These are phyloP conservation scores for Stigmatopora nigra DNA, from an alignment of 2,113 vertebrate species.

Conservation along the genomic window DNA sequence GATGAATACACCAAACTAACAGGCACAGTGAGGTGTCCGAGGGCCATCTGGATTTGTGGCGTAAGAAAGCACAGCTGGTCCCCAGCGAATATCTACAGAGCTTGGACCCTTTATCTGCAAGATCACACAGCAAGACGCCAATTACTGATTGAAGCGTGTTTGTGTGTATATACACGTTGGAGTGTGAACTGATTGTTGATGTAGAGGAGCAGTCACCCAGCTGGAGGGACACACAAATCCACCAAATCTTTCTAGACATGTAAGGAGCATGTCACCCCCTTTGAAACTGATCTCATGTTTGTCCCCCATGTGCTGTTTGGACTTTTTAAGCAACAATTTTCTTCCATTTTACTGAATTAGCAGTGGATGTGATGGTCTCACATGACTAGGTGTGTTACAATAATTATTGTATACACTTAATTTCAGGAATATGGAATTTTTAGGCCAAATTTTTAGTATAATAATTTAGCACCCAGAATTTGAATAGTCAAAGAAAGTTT, in stretches of 20 bases:
- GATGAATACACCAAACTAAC: not conserved
- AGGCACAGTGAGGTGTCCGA: constrained; percentile 35
- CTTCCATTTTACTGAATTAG: no score
- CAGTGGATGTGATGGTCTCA: no score
- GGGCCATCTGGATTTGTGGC: constrained; percentile 57
- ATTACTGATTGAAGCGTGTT: constrained; percentile 21
- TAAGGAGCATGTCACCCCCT: constrained; percentile 15
- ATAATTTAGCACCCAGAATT: no score
- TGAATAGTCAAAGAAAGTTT: no score
- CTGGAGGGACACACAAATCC: constrained; percentile 15
- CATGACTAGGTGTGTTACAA: no score
- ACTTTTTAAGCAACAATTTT: constrained; percentile 1
- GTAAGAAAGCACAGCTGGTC: constrained; percentile 59
- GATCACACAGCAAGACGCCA: constrained; percentile 32
- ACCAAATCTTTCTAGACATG: constrained; percentile 15
- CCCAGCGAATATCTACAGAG: constrained; percentile 32
- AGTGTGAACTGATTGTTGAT: constrained; percentile 3
- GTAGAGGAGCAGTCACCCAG: constrained; percentile 4
- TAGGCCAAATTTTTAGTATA: no score
- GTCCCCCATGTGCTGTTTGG: constrained; percentile 4
- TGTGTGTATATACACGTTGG: constrained; percentile 4
- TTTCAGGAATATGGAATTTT: no score
- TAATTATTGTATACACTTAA: no score
- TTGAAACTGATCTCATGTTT: constrained; percentile 22
- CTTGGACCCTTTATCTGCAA: constrained; percentile 43